Evolutionary conservation across 2,797 vertebrate genomes (phyloP).

Genomic region (Gephyroberyx darwinii): DNA sequence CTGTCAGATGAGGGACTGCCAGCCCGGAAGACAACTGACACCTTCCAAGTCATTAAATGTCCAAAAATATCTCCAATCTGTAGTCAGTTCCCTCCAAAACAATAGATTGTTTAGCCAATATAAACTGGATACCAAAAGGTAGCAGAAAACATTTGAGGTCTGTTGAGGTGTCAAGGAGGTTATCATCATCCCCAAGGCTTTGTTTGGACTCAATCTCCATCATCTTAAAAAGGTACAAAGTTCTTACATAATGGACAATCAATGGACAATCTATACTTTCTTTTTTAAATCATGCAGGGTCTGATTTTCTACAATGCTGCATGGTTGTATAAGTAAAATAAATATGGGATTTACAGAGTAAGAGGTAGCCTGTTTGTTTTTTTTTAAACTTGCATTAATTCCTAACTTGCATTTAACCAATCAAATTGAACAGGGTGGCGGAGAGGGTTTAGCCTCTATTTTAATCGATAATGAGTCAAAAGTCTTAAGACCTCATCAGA

Average conservation of each 20-base stretch:
- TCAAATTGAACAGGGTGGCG: not conserved
- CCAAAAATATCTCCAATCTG: constrained; percentile 32
- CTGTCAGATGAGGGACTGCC: constrained; percentile 49
- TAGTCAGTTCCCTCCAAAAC: not conserved
- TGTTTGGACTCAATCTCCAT: no score
- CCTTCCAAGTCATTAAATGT: not conserved
- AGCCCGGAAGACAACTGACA: constrained; percentile 32
- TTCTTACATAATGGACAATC: not conserved
- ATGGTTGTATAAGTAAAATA: not conserved
- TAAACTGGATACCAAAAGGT: not conserved
- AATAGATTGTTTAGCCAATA: not conserved
- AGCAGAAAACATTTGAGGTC: not conserved
- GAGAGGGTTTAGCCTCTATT: not conserved
- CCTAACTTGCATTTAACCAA: not conserved
- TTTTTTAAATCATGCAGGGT: not conserved
- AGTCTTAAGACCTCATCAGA: constrained; percentile 9
- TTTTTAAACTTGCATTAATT: not conserved
- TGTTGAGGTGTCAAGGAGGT: not conserved
- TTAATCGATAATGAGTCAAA: constrained; percentile 17
- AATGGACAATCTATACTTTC: not conserved
- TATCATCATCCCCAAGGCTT: no score
- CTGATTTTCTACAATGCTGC: not conserved
- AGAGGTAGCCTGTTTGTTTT: not conserved
- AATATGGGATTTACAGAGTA: not conserved
- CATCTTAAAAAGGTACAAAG: no score